Evolutionary conservation across 2,113 vertebrate genomes (phyloP).

Genomic region (Chrysochloris asiatica): DNA sequence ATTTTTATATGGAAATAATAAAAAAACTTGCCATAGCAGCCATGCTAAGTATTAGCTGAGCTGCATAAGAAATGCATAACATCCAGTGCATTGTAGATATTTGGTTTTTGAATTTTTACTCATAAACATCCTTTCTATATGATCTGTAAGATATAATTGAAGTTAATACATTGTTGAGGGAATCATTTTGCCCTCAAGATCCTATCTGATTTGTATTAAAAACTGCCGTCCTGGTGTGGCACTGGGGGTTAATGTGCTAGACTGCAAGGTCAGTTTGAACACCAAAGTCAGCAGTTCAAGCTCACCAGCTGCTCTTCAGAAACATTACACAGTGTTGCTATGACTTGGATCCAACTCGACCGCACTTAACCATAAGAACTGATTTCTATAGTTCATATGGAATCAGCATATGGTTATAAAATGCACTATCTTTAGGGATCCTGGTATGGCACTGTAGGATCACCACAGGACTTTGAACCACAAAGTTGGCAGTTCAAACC

Average conservation of each 20-base stretch:
- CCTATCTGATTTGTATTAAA: conserved; percentile 55
- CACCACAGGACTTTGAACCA: no score
- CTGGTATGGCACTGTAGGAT: no score
- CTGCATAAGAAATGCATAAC: background rate
- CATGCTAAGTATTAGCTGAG: background rate
- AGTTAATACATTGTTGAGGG: background rate
- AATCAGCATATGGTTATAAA: background rate
- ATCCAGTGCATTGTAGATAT: background rate
- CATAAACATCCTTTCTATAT: background rate
- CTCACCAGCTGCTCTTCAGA: no score
- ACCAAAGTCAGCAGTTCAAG: no score
- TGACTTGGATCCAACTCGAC: no score
- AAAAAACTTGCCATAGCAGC: background rate
- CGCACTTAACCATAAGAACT: no score
- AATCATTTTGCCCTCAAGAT: conserved; percentile 57
- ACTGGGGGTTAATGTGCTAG: no score
- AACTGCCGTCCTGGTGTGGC: no score
- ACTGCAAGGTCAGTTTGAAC: no score
- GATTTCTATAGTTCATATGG: conserved; percentile 43
- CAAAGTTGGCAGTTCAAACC: no score
- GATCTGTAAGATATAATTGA: background rate
- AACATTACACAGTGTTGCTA: no score
- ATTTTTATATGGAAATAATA: background rate
- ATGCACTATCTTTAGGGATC: conserved; percentile 43
- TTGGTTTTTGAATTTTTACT: background rate